Base-by-base conservation (phyloP, 2,888 invertebrate genomes). In the Strigamia crassipes region DNA sequence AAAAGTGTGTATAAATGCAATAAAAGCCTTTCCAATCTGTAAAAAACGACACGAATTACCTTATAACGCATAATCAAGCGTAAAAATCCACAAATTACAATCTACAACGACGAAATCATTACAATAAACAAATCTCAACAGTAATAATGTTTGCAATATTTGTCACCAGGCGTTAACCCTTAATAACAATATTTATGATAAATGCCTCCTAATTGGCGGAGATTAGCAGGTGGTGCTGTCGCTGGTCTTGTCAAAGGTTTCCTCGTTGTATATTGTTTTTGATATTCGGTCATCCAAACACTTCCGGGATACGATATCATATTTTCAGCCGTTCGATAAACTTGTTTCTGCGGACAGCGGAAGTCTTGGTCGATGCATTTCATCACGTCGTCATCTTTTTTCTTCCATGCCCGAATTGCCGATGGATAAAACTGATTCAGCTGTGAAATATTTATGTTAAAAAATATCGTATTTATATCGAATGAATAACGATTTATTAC, bases 211-310 rank as follows among this genome's bases (percentile, higher is more conserved):
- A 61, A 81, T 9, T 66, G 27, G 4, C 41, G 10, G 1, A 56
- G 31, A 56, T 61, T 56, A 12, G 18, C 56, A 15, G 81, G 81
- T 15, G 81, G 81, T 56, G 81, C 81, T n/a, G 81, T 56, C 9
- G 66, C 66, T 18, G 81, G 81, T 27, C 81, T 21, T 9, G 31
- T 21, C 8, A 21, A 12, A 10, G 42, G 42, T 61, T 27, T 34
- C 31, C 56, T 18, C 12, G 51, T 34, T 21, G 18, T 18, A n/a
- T 34, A 81, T 61, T 81, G 81, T 81, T 61, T 56, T 34, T 81
- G 81, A 81, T 81, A 81, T 81, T 81, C 81, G 10, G 61, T 81
- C 81, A 66, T 81, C 81, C 81, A 81, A 34, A 81, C 56, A 42
- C 81, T 81, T 31, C 81, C 56, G 3, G 56, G 81, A 66, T 27